A percentile compares a stretch with the other conserved stretches of the same genome.
Evolutionary conservation across 2,113 vertebrate species (phyloP).

Genomic region (Notarius quadriscutis): DNA sequence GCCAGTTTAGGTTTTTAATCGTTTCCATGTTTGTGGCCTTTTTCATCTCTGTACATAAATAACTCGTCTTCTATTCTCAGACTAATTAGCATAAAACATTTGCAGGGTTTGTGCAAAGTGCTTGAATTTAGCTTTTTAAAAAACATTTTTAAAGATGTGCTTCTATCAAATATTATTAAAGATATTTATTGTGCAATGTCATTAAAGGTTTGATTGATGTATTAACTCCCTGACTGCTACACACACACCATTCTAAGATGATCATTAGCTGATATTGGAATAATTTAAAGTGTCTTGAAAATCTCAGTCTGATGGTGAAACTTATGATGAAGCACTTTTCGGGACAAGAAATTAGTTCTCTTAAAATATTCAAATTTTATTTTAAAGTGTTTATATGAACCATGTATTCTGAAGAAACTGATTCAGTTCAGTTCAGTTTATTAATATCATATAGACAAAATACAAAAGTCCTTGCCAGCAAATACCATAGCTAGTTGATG

Average conservation of each 20-base stretch:
- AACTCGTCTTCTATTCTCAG: background rate
- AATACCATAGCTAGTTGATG: too few relatives aligned
- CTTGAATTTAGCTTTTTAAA: background rate
- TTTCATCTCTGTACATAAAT: slow-evolving; percentile 8
- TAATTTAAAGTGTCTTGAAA: background rate
- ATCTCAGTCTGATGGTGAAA: background rate
- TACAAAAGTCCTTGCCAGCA: too few relatives aligned
- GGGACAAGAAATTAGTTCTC: background rate
- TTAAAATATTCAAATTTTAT: background rate
- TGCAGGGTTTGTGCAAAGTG: background rate
- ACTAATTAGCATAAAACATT: slow-evolving; percentile 10
- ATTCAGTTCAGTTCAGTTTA: too few relatives aligned
- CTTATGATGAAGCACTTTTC: background rate
- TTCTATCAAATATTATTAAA: background rate
- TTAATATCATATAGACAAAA: too few relatives aligned
- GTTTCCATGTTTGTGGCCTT: background rate
- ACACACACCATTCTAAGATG: background rate
- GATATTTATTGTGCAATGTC: background rate
- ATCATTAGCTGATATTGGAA: background rate
- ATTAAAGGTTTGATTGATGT: background rate
- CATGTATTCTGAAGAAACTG: background rate
- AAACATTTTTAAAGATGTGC: background rate
- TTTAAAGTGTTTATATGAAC: background rate
- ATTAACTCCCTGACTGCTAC: background rate
- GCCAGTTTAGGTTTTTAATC: slow-evolving; percentile 12